Evolutionary conservation across 2,888 invertebrate genomes (phyloP).

Genomic region (Entomobrya proxima): DNA sequence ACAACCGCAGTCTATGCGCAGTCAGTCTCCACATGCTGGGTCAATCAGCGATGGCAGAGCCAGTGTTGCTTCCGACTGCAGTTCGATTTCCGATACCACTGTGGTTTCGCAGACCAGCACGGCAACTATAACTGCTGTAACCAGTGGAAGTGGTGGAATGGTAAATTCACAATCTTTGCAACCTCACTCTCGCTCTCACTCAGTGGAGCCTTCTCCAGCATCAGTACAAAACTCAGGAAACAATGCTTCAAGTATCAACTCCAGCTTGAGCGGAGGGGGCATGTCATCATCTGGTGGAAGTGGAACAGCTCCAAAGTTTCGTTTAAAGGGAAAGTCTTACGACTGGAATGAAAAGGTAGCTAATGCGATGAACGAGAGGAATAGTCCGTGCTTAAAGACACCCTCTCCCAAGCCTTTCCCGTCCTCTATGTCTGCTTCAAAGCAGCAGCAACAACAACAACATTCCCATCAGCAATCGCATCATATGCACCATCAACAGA

Average conservation of each 20-base stretch:
- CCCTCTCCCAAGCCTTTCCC: constrained; percentile 68
- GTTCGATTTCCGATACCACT: constrained; percentile 66
- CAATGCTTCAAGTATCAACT: not conserved
- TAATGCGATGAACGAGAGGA: constrained; percentile 46
- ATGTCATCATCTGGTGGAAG: not conserved
- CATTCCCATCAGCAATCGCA: constrained; percentile 36
- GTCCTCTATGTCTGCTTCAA: not conserved
- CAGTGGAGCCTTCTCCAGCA: not conserved
- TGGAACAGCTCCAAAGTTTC: constrained; percentile 62
- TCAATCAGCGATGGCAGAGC: constrained; percentile 72
- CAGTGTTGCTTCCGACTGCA: constrained; percentile 74
- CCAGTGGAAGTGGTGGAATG: constrained; percentile 36
- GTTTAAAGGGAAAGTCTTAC: constrained; percentile 72
- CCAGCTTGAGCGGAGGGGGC: not conserved
- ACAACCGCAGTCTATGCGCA: constrained; percentile 45
- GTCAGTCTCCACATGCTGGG: constrained; percentile 58
- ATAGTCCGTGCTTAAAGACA: constrained; percentile 65
- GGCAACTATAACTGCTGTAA: constrained; percentile 53
- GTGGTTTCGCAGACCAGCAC: constrained; percentile 55
- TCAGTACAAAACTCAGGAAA: constrained; percentile 48
- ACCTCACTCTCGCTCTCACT: not conserved
- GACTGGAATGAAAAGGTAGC: constrained; percentile 67
- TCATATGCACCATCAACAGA: constrained; percentile 6
- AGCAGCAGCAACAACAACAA: constrained; percentile 27
- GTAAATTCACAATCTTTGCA: not conserved